A percentile compares a stretch with the other conserved stretches of the same genome.
Conservation (phyloP, 2,888 invertebrate genomes). For the Reticulitermes lucifugus region DNA sequence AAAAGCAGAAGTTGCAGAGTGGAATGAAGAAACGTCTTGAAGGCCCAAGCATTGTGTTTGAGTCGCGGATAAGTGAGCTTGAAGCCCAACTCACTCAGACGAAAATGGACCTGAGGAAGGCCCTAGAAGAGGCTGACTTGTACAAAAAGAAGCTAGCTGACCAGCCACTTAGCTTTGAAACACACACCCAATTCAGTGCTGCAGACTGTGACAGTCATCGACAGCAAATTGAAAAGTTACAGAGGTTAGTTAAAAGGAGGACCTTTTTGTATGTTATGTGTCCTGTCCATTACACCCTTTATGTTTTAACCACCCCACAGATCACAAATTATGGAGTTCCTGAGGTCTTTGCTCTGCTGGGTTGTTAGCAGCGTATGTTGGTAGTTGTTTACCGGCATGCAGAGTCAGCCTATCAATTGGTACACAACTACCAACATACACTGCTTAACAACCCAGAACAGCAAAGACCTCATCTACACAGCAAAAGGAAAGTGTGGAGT, state of each 20-base stretch:
- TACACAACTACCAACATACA: too few relatives aligned
- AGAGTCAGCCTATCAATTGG: too few relatives aligned
- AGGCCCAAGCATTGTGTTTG: constrained; percentile 84
- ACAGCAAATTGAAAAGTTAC: constrained; percentile 35
- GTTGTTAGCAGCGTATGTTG: too few relatives aligned
- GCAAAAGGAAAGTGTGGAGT: too few relatives aligned
- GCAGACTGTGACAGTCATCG: neutral
- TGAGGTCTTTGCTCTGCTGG: too few relatives aligned
- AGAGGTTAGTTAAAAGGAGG: neutral
- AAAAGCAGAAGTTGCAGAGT: constrained; percentile 57
- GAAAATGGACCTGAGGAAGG: constrained; percentile 79
- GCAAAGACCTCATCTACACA: too few relatives aligned
- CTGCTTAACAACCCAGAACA: too few relatives aligned
- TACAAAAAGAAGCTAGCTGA: constrained; percentile 60
- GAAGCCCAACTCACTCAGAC: constrained; percentile 86
- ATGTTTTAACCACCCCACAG: too few relatives aligned
- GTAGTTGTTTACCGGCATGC: too few relatives aligned
- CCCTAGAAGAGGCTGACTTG: constrained; percentile 75
- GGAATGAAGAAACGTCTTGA: constrained; percentile 65
- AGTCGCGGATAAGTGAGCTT: constrained; percentile 85
- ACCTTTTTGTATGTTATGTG: too few relatives aligned
- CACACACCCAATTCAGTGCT: neutral
- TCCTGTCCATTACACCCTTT: too few relatives aligned
- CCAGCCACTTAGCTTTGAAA: constrained; percentile 33
- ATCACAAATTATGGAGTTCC: too few relatives aligned